Evolutionary conservation across 2,113 vertebrate genomes (phyloP).

Genomic region (Salvelinus fontinalis): DNA sequence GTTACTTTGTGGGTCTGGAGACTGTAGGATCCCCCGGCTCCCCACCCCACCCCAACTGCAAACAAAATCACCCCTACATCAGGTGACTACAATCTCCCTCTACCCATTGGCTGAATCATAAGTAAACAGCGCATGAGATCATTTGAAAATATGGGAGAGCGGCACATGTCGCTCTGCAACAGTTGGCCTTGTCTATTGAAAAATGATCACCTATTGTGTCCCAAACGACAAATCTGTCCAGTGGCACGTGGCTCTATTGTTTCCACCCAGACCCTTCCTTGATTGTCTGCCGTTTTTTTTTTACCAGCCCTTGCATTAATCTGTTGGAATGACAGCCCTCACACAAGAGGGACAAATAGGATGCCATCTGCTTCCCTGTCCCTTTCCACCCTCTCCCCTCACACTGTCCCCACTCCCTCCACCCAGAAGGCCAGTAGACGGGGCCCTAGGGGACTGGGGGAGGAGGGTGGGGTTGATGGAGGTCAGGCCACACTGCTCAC

Average conservation of each 20-base stretch:
- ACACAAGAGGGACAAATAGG: conserved; percentile 77
- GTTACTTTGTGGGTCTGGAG: conserved; percentile 74
- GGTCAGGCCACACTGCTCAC: conserved; percentile 68
- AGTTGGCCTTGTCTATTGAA: conserved; percentile 88
- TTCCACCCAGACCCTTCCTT: conserved; percentile 76
- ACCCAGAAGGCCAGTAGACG: conserved; percentile 48
- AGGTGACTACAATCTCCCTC: conserved; percentile 78
- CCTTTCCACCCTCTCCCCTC: conserved; percentile 66
- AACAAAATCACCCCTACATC: conserved; percentile 73
- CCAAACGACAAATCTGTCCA: conserved; percentile 88
- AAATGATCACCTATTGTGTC: conserved; percentile 82
- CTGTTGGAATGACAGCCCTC: conserved; percentile 86
- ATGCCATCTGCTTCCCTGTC: conserved; percentile 88
- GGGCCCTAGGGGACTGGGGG: conserved; percentile 48
- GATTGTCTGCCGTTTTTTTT: conserved; percentile 79
- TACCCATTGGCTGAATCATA: conserved; percentile 88
- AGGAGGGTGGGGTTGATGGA: conserved; percentile 44
- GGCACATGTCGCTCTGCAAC: conserved; percentile 82
- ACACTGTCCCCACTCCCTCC: conserved; percentile 24
- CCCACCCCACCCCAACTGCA: conserved; percentile 41
- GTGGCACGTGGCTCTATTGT: conserved; percentile 95
- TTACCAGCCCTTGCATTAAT: conserved; percentile 85
- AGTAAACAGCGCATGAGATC: conserved; percentile 83
- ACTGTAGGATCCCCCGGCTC: conserved; percentile 49
- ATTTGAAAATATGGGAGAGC: conserved; percentile 85